Evolutionary conservation across 2,797 vertebrate genomes (phyloP).

Genomic region (Diplodus puntazzo): DNA sequence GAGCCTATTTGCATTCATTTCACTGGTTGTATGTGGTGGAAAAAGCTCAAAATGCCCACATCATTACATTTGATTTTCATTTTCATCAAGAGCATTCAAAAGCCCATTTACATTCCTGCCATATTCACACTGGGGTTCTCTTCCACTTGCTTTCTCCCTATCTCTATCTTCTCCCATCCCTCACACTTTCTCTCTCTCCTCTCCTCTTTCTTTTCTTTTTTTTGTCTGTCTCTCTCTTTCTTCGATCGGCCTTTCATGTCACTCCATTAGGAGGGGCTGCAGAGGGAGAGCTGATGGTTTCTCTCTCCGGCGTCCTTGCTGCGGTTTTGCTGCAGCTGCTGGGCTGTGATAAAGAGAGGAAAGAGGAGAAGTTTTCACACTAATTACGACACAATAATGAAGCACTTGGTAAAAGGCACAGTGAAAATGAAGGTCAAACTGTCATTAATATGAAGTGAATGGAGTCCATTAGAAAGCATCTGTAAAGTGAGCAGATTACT

Average conservation of each 20-base stretch:
- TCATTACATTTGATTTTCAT: slow-evolving; percentile 58
- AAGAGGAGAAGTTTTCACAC: slow-evolving; percentile 73
- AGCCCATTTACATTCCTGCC: slow-evolving; percentile 71
- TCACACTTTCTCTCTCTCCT: background rate
- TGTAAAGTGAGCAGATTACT: slow-evolving; percentile 54
- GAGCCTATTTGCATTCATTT: slow-evolving; percentile 42
- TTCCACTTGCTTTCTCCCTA: slow-evolving; percentile 37
- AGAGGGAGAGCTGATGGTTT: slow-evolving; percentile 63
- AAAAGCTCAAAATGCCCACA: slow-evolving; percentile 59
- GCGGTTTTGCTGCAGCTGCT: slow-evolving; percentile 65
- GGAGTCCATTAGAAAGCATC: slow-evolving; percentile 52
- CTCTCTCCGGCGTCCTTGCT: slow-evolving; percentile 58
- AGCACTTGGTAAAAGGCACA: slow-evolving; percentile 50
- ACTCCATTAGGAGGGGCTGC: slow-evolving; percentile 55
- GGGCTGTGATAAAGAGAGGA: slow-evolving; percentile 75
- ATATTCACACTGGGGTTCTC: slow-evolving; percentile 47
- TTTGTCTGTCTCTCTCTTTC: slow-evolving; percentile 41
- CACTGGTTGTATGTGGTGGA: slow-evolving; percentile 44
- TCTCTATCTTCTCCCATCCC: slow-evolving; percentile 34
- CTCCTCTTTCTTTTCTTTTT: slow-evolving; percentile 14
- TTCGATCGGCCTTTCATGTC: slow-evolving; percentile 62
- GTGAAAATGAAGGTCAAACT: slow-evolving; percentile 72
- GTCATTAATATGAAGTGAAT: slow-evolving; percentile 62
- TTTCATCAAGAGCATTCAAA: slow-evolving; percentile 62
- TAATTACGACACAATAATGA: slow-evolving; percentile 76